A percentile compares a stretch with the other conserved stretches of the same genome.
phyloP scores from a whole-genome alignment of 2,888 invertebrate genomes.

The Heteropelma amictum region DNA sequence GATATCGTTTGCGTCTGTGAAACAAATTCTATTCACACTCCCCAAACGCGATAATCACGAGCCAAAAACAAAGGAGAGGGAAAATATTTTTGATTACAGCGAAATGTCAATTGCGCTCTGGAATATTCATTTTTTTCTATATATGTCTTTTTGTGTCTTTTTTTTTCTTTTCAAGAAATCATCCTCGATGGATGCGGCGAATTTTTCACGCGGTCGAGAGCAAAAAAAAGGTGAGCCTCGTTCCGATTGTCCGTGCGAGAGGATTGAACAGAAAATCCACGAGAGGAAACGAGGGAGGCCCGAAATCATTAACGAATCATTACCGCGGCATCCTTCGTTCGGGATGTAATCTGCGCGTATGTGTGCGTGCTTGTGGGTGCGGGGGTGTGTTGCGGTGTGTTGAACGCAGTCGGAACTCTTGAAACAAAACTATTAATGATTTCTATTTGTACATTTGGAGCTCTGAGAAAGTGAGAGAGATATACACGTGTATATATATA shows the following conservation, averaged over 20 bases:
- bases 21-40: too few relatives aligned
- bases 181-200: slow-evolving; percentile 3
- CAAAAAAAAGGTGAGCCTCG: slow-evolving; percentile 25
- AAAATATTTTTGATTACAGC: slow-evolving; percentile 62
- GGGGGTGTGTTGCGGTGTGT: too few relatives aligned
- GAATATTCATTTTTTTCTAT: slow-evolving; percentile 28
- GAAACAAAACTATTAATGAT: slow-evolving; percentile 77
- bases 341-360: slow-evolving; percentile 27
- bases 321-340: slow-evolving; percentile 61
- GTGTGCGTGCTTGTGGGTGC: slow-evolving; percentile 13
- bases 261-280: slow-evolving; percentile 15
- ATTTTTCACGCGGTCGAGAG: slow-evolving; percentile 43
- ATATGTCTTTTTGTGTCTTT: too few relatives aligned
- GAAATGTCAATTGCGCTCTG: slow-evolving; percentile 67
- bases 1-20: too few relatives aligned
- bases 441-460: slow-evolving; percentile 72
- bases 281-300: slow-evolving; percentile 26
- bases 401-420: slow-evolving; percentile 61
- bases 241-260: slow-evolving; percentile 14
- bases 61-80: too few relatives aligned
- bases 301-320: slow-evolving; percentile 73
- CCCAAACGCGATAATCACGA: too few relatives aligned
- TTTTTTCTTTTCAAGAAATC: too few relatives aligned
- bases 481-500: slow-evolving; percentile 45
- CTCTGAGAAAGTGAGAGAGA: slow-evolving; percentile 56